Evolutionary conservation across 2,888 invertebrate genomes (phyloP).

Genomic region (Drosophila testacea): DNA sequence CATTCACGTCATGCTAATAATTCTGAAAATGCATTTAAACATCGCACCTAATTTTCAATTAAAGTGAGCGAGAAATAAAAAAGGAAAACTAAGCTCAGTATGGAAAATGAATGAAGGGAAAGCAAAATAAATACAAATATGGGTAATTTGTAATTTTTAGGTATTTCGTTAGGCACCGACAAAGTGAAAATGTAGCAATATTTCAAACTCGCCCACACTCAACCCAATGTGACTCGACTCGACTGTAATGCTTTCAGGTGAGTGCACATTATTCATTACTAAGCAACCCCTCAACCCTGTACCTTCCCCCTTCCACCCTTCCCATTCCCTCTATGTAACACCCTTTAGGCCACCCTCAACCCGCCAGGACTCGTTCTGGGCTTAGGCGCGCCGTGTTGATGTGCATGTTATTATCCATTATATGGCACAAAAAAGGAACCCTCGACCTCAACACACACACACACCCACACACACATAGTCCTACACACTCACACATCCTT

Average conservation of each 20-base stretch:
- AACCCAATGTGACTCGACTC: constrained; percentile 1
- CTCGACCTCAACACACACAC: constrained; percentile 16
- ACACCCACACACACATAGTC: neutral
- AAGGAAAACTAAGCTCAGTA: constrained; percentile 14
- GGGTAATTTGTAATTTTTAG: constrained; percentile 61
- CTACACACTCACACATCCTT: constrained; percentile 4
- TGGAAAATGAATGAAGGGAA: constrained; percentile 9
- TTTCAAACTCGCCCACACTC: constrained; percentile 46
- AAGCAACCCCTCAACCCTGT: constrained; percentile 37
- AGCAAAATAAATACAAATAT: constrained; percentile 55
- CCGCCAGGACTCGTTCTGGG: constrained; percentile 35
- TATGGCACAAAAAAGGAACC: constrained; percentile 29
- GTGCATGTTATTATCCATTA: constrained; percentile 72
- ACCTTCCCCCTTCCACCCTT: neutral
- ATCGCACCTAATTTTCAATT: constrained; percentile 77
- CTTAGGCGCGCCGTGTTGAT: constrained; percentile 61
- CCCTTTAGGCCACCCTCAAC: constrained; percentile 4
- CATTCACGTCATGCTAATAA: neutral
- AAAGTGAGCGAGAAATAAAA: constrained; percentile 11
- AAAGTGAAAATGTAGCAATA: constrained; percentile 64
- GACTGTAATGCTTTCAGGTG: constrained; percentile 70
- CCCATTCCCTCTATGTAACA: neutral
- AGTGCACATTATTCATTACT: constrained; percentile 77
- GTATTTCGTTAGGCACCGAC: constrained; percentile 39
- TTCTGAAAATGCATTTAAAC: constrained; percentile 63